These are phyloP conservation scores for Macrobrachium nipponense DNA, from an alignment of 1,140 invertebrate genomes.

Conservation along the genomic window DNA sequence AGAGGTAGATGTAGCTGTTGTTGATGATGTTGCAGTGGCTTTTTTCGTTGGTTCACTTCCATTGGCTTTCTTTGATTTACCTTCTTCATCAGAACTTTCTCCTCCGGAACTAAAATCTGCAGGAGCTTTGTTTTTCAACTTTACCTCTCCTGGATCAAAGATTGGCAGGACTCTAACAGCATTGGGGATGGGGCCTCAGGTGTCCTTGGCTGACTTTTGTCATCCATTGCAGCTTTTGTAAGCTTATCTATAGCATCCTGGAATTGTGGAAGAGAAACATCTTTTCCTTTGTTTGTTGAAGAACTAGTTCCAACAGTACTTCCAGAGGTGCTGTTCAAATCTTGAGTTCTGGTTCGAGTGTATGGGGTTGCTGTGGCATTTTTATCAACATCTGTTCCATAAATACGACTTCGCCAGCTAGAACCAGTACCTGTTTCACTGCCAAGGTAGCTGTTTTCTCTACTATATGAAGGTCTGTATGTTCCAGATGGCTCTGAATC, in stretches of 20 bases:
- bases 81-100: slow-evolving; percentile 55
- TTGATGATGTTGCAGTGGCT: slow-evolving; percentile 6
- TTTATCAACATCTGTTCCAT: slow-evolving; percentile 34
- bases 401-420: slow-evolving; percentile 51
- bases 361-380: slow-evolving; percentile 17
- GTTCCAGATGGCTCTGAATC: slow-evolving; percentile 43
- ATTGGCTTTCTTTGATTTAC: background rate
- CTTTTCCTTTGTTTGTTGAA: slow-evolving; percentile 11
- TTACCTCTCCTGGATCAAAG: slow-evolving; percentile 27
- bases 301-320: background rate
- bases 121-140: slow-evolving; percentile 60
- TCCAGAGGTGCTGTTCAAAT: background rate
- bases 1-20: background rate
- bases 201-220: slow-evolving; percentile 26
- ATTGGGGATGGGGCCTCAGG: slow-evolving; percentile 37
- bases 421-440: slow-evolving; percentile 53
- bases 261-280: background rate
- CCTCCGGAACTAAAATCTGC: slow-evolving; percentile 63
- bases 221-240: slow-evolving; percentile 42
- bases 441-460: slow-evolving; percentile 60
- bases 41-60: background rate
- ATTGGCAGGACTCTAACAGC: slow-evolving; percentile 46
- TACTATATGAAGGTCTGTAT: slow-evolving; percentile 55
- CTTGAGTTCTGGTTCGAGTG: slow-evolving; percentile 31
- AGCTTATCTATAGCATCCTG: slow-evolving; percentile 54